Base-by-base conservation (phyloP, 1,140 invertebrate species). In the Triops cancriformis region DNA sequence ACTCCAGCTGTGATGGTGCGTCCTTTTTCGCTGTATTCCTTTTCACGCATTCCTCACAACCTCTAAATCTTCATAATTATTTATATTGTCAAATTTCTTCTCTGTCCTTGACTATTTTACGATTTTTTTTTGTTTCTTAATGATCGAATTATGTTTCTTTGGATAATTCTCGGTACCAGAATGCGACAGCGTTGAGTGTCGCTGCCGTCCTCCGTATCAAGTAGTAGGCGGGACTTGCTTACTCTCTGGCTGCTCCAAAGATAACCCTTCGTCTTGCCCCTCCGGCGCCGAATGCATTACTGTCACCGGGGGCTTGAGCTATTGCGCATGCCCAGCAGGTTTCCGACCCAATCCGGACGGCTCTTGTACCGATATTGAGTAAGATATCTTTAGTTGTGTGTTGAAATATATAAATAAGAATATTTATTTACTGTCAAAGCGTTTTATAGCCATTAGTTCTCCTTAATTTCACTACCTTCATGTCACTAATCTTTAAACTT, bases 301-400 rank as follows among this genome's bases (percentile, higher is more conserved):
- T 2, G 94, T 95, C 76, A 90, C 93, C 9, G 93, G 93, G n/a
- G 93, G 93, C 37, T 91, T 95, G 1, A 95, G 93, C 82, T 95
- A 95, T 82, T 94, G 93, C 82, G 93, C 93, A 43, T 95, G 93
- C 84, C 93, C 93, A 4, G 91, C 92, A 82, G 93, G 93, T 2
- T 94, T 89, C 81, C 87, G 89, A 73, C 90, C 92, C 18, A 88
- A 88, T 78, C 81, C 86, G 2, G 92, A 94, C 81, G 92, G 93
- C 27, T 89, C 90, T 72, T 95, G 93, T 82, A 87, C 90, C 37
- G 81, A 82, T 51, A 78, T 81, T 28, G 51, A 64, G 51, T 64
- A 64, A 64, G 10, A 23, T 26, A 42, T n/a, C 41, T n/a, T 42
- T 1, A 42, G 18, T 74, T 23, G 18, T 74, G 12, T 18, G 5